Conservation (phyloP, 2,113 vertebrate species). For the Mixornis gularis region DNA sequence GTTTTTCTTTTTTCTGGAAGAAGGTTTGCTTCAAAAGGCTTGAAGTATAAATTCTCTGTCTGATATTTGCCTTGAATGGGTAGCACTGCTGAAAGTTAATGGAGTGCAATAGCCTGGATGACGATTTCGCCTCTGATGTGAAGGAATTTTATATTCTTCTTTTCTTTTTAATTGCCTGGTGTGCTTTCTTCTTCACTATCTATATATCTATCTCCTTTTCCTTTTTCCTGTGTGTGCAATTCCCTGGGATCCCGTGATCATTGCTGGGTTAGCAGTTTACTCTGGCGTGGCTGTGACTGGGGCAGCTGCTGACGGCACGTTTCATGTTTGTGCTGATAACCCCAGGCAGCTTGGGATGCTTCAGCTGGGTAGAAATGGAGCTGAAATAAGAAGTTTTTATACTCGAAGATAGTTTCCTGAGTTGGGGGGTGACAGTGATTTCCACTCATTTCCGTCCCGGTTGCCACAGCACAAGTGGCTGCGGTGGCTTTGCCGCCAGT, state of each 20-base stretch:
- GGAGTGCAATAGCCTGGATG: neutral
- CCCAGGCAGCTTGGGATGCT: neutral
- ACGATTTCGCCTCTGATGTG: neutral
- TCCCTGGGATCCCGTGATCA: neutral
- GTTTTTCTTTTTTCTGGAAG: neutral
- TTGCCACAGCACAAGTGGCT: neutral
- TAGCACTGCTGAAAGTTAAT: neutral
- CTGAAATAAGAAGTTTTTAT: neutral
- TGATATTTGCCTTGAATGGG: neutral
- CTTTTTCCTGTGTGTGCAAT: neutral
- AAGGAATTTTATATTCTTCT: neutral
- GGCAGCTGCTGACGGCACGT: neutral
- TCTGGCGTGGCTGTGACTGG: neutral
- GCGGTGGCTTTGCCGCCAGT: rapidly evolving
- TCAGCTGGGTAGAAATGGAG: neutral
- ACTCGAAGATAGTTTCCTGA: neutral
- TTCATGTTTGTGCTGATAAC: neutral
- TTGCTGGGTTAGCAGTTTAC: neutral
- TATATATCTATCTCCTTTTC: neutral
- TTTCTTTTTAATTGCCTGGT: neutral
- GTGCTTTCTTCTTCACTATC: neutral
- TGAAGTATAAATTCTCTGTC: neutral
- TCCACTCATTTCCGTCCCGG: neutral
- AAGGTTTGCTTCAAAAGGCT: neutral
- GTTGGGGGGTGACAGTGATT: neutral